Evolutionary conservation across 2,797 vertebrate species (phyloP).

Genomic region (Amphiprion clarkii): DNA sequence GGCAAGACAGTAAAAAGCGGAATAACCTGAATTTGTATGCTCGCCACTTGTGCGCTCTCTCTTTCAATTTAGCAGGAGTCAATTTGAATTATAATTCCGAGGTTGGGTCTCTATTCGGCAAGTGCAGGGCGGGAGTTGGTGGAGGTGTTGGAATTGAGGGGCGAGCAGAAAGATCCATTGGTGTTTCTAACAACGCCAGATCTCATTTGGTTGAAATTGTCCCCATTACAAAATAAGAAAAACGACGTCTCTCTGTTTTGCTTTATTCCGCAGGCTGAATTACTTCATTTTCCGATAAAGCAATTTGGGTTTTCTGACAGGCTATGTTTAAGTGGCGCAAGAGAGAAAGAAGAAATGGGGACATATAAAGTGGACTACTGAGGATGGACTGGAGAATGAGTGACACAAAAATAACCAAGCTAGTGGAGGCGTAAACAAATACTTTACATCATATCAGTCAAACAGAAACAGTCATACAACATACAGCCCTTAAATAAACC

Average conservation of each 20-base stretch:
- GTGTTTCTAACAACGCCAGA: conserved; percentile 45
- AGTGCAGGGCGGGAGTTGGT: conserved; percentile 34
- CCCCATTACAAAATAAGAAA: conserved; percentile 45
- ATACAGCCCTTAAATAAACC: too few species aligned
- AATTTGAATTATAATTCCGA: conserved; percentile 67
- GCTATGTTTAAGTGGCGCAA: conserved; percentile 50
- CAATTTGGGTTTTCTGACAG: conserved; percentile 38
- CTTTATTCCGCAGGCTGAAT: conserved; percentile 30
- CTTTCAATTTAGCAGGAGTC: conserved; percentile 70
- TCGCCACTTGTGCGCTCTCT: conserved; percentile 18
- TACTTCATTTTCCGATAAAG: conserved; percentile 42
- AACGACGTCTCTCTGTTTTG: conserved; percentile 16
- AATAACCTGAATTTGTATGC: conserved; percentile 64
- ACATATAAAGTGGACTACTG: conserved; percentile 1
- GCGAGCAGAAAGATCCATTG: conserved; percentile 10
- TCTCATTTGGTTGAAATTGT: conserved; percentile 58
- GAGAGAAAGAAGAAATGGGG: neutral
- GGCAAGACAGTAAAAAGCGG: conserved; percentile 60
- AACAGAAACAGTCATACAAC: too few species aligned
- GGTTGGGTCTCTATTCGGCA: conserved; percentile 52
- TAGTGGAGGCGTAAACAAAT: neutral
- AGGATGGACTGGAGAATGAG: neutral
- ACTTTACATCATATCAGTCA: too few species aligned
- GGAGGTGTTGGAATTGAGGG: conserved; percentile 12
- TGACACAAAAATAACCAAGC: conserved; percentile 1